These are phyloP conservation scores for Nothocercus julius DNA, from an alignment of 2,113 vertebrate species.

Conservation along the genomic window DNA sequence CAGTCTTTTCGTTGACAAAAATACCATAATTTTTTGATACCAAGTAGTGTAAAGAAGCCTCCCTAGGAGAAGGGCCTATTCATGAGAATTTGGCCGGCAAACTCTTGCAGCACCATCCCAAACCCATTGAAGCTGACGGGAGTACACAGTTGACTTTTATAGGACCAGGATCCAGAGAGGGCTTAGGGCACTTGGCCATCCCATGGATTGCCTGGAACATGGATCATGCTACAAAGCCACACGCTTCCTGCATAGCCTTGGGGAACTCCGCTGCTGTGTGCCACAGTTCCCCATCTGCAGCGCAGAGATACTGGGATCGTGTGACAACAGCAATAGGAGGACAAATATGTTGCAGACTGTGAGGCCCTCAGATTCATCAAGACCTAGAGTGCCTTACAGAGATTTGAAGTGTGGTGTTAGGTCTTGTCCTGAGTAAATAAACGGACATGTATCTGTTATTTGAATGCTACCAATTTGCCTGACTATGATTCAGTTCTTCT, in stretches of 20 bases:
- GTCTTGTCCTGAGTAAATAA: neutral
- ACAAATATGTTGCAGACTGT: neutral
- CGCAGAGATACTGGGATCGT: neutral
- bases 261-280: neutral
- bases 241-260: neutral
- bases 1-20: neutral
- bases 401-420: neutral
- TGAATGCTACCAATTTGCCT: neutral
- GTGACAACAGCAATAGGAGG: neutral
- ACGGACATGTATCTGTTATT: neutral
- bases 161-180: neutral
- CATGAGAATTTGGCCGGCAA: neutral
- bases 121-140: neutral
- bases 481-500: neutral
- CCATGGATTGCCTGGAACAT: neutral
- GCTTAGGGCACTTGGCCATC: accelerated
- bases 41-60: neutral
- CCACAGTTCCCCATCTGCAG: neutral
- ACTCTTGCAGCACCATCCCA: neutral
- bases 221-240: neutral
- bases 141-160: neutral
- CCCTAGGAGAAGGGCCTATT: neutral
- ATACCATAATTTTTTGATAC: neutral
- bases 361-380: neutral
- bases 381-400: neutral